Evolutionary conservation across 1,140 invertebrate species (phyloP).

Genomic region (Trichomalopsis sarcophagae): DNA sequence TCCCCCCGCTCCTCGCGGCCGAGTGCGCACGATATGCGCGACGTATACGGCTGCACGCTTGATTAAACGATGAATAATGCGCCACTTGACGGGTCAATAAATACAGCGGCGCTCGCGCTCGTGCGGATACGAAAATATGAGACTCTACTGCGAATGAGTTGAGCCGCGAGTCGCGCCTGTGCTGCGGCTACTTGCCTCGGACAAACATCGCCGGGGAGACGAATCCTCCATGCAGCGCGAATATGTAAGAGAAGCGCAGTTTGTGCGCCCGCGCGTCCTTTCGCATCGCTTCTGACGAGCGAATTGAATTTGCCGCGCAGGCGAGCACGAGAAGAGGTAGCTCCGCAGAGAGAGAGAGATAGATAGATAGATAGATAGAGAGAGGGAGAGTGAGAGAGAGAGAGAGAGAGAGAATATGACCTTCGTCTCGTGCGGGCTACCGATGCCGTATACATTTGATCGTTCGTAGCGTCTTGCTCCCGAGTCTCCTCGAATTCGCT

Average conservation of each 20-base stretch:
- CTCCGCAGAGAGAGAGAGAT: too few relatives aligned
- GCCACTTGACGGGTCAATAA: slow-evolving; percentile 67
- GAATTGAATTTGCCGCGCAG: background rate
- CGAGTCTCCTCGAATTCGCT: too few relatives aligned
- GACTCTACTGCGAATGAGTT: slow-evolving; percentile 51
- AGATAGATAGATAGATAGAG: too few relatives aligned
- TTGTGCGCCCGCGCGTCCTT: too few relatives aligned
- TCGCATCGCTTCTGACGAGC: too few relatives aligned
- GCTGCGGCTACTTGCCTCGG: background rate
- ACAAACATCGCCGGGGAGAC: background rate
- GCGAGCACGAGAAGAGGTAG: background rate
- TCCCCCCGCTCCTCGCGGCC: background rate
- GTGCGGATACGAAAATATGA: slow-evolving; percentile 47
- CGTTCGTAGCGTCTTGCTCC: too few relatives aligned
- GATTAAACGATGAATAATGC: slow-evolving; percentile 68
- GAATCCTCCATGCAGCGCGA: slow-evolving; percentile 11
- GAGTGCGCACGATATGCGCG: background rate
- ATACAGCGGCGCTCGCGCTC: slow-evolving; percentile 56
- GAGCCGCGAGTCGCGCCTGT: background rate
- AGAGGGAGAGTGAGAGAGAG: too few relatives aligned
- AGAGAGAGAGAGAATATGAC: too few relatives aligned
- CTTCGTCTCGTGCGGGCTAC: too few relatives aligned
- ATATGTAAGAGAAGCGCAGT: too few relatives aligned
- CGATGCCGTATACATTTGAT: too few relatives aligned
- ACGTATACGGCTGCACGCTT: slow-evolving; percentile 56